These are phyloP conservation scores for Mormyrus proboscirostris DNA, from an alignment of 2,797 vertebrate species.

Conservation along the genomic window DNA sequence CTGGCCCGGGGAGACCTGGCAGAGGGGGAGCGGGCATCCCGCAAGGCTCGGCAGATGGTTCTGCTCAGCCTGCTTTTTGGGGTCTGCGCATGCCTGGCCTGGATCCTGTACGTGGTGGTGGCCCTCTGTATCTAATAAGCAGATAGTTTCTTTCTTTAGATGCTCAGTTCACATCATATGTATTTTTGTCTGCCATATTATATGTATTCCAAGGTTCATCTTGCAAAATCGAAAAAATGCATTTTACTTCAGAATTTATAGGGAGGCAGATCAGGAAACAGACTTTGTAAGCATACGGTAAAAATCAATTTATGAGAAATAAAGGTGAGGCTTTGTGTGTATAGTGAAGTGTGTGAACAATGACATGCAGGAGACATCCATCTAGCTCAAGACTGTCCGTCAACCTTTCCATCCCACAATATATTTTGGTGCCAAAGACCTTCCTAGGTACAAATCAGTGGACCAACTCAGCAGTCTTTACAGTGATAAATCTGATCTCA, in stretches of 20 bases:
- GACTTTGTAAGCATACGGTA: not conserved
- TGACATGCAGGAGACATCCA: not conserved
- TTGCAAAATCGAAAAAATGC: not conserved
- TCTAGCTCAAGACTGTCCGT: not conserved
- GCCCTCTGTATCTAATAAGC: slow-evolving; percentile 32
- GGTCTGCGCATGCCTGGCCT: slow-evolving; percentile 57
- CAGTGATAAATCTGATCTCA: not conserved
- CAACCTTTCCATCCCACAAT: not conserved
- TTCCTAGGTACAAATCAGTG: not conserved
- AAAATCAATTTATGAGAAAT: not conserved
- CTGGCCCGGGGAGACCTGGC: slow-evolving; percentile 55
- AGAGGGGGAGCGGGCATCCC: slow-evolving; percentile 56
- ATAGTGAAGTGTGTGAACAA: not conserved
- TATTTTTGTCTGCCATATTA: not conserved
- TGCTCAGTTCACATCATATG: not conserved
- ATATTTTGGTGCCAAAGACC: not conserved
- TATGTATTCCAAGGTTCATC: not conserved
- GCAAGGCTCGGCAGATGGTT: slow-evolving; percentile 58
- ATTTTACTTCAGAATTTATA: not conserved
- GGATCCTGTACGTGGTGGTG: slow-evolving; percentile 67
- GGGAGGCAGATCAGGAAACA: not conserved
- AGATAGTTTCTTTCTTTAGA: not conserved
- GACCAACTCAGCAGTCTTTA: not conserved
- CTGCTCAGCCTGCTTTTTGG: slow-evolving; percentile 71
- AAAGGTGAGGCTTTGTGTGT: not conserved